These are phyloP conservation scores for Miichthys miiuy DNA, from an alignment of 2,797 vertebrate species.

Conservation along the genomic window DNA sequence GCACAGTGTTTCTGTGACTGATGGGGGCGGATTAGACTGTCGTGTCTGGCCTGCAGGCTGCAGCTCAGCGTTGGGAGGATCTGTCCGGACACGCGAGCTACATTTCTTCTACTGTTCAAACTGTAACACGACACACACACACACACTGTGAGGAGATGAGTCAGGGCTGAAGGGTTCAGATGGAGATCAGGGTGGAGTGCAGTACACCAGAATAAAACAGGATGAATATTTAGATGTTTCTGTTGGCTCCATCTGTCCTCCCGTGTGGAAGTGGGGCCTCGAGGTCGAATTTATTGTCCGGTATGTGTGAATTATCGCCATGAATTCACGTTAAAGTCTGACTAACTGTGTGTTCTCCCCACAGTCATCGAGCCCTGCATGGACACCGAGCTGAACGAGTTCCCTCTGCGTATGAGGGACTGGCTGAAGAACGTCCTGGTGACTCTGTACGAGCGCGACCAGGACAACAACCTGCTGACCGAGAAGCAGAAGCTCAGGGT, in stretches of 20 bases:
- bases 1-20: constrained; percentile 24
- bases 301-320: too few relatives aligned
- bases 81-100: constrained; percentile 64
- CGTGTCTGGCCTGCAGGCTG: constrained; percentile 49
- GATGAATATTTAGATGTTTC: not conserved
- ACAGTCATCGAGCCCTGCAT: constrained; percentile 92
- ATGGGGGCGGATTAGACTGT: constrained; percentile 45
- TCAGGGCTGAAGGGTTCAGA: constrained; percentile 70
- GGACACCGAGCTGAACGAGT: constrained; percentile 94
- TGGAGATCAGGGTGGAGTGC: constrained; percentile 62
- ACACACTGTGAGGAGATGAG: constrained; percentile 19
- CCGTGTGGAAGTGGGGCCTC: not conserved
- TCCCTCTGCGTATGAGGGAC: constrained; percentile 99
- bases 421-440: constrained; percentile 99
- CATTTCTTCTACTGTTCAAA: constrained; percentile 49
- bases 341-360: not conserved
- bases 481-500: constrained; percentile 99
- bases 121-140: constrained; percentile 22
- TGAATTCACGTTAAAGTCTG: not conserved
- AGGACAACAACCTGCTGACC: constrained; percentile 95
- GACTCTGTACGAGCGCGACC: constrained; percentile 94
- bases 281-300: not conserved
- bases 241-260: not conserved
- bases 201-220: not conserved
- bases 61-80: constrained; percentile 31